A percentile compares a stretch with the other conserved stretches of the same genome.
Conservation (phyloP, 2,113 vertebrate genomes). For the Cygnus buccinator region DNA sequence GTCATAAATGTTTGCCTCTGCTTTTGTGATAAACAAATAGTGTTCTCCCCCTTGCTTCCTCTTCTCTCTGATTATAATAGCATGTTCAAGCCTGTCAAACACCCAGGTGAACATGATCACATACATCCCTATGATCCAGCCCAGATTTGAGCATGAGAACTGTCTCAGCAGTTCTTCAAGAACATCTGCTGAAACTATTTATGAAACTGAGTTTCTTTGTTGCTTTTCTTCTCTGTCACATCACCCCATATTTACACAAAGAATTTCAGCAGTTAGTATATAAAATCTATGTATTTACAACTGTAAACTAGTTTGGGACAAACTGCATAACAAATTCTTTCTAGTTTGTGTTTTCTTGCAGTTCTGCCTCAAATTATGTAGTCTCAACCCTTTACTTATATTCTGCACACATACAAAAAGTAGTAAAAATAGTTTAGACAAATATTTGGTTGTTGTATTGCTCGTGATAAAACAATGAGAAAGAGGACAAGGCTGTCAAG, state of each 20-base stretch:
- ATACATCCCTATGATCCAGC: background rate
- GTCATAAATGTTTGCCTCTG: background rate
- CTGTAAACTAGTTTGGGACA: background rate
- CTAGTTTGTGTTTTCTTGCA: background rate
- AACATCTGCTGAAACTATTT: constrained; percentile 5
- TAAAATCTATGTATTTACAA: background rate
- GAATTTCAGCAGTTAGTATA: background rate
- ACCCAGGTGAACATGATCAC: background rate
- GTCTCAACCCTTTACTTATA: background rate
- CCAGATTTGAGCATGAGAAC: background rate
- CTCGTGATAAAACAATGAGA: background rate
- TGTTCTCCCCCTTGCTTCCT: background rate
- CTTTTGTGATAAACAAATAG: background rate
- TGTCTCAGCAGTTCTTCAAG: background rate
- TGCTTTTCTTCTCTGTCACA: background rate
- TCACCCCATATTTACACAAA: background rate
- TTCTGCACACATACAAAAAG: background rate
- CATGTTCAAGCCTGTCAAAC: background rate
- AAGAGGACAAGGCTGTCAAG: background rate
- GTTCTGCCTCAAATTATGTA: background rate
- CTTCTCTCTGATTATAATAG: background rate
- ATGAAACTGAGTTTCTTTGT: background rate
- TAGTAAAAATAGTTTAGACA: background rate
- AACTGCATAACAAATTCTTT: background rate
- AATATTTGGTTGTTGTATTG: background rate